Evolutionary conservation across 2,888 invertebrate genomes (phyloP).

Genomic region (Heterodera filipjevi): DNA sequence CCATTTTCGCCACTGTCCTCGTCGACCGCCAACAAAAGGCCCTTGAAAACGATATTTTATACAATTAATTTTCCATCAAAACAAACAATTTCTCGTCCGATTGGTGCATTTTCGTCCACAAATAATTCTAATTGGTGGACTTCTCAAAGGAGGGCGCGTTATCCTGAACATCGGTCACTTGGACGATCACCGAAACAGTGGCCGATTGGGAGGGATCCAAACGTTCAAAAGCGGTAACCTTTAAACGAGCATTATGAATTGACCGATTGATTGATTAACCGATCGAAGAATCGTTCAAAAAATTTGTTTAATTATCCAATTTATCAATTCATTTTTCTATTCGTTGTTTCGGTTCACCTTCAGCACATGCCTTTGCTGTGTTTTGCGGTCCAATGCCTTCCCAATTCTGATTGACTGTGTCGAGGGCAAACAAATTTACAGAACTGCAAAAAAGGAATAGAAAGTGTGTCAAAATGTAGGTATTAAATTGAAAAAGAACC

Average conservation of each 20-base stretch:
- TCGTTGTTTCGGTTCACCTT: slow-evolving; percentile 41
- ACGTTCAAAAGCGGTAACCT: slow-evolving; percentile 59
- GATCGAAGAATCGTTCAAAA: too few species aligned
- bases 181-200: slow-evolving; percentile 71
- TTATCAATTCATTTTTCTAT: too few species aligned
- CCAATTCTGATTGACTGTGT: slow-evolving; percentile 54
- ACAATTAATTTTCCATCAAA: too few species aligned
- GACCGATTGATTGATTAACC: too few species aligned
- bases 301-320: too few species aligned
- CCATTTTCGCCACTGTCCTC: slow-evolving; percentile 77
- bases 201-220: slow-evolving; percentile 57
- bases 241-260: too few species aligned
- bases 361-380: slow-evolving; percentile 58
- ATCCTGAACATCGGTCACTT: slow-evolving; percentile 85
- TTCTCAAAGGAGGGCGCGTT: slow-evolving; percentile 90
- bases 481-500: slow-evolving; percentile 24
- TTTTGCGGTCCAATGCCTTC: slow-evolving; percentile 60
- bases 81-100: slow-evolving; percentile 80
- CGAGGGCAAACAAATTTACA: slow-evolving; percentile 40
- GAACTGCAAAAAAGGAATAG: slow-evolving; percentile 29
- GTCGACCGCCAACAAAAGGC: slow-evolving; percentile 91
- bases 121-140: slow-evolving; percentile 79
- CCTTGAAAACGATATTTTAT: slow-evolving; percentile 62
- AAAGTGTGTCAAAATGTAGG: too few species aligned
- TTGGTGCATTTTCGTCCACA: slow-evolving; percentile 85